Evolutionary conservation across 2,113 vertebrate genomes (phyloP), one percentile per base, ranked within the genome.

Genomic region (Tachysurus fulvidraco): DNA sequence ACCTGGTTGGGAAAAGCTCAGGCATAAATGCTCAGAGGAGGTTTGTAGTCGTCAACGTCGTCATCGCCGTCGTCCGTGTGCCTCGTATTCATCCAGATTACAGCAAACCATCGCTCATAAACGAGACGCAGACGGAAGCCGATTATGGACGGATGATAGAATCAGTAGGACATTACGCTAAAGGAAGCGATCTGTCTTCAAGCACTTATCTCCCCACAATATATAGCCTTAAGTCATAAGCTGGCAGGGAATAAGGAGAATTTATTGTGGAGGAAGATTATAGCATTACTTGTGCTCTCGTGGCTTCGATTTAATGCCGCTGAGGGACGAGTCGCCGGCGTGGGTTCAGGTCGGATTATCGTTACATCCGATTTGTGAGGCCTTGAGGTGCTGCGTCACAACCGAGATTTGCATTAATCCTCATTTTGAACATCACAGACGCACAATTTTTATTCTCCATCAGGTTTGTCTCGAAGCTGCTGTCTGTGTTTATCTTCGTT

Each of bases 81-180:
- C n/a, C 19, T 81, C 8, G 92, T 92, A 90, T 86, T 52, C 14
- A 86, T 90, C 89, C 88, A 89, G 92, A 95, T 91, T 89, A 94
- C 91, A 81, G 64, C 30, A 86, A 89, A 91, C 88, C 85, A 86
- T 92, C 94, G 94, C 89, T 93, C 91, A 90, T 88, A 91, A 95
- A 93, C 83, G 64, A 91, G 90, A 30, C 81, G 6, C 81, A 91
- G 93, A 95, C 94, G 93, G 93, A 90, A 94, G 95, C 88, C 92
- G 93, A 96, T 96, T 97, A 95, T 91, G 92, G 60, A 90, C 89
- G 83, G 86, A 93, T 90, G 92, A 95, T 93, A 92, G 92, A 95
- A 95, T 96, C 95, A 94, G 95, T 88, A 88, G 89, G 90, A 89
- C 83, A 93, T 89, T 93, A 94, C 93, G 90, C 91, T 92, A 86